These are phyloP conservation scores for Mechanitis mazaeus DNA, from an alignment of 2,888 invertebrate genomes.

Conservation along the genomic window DNA sequence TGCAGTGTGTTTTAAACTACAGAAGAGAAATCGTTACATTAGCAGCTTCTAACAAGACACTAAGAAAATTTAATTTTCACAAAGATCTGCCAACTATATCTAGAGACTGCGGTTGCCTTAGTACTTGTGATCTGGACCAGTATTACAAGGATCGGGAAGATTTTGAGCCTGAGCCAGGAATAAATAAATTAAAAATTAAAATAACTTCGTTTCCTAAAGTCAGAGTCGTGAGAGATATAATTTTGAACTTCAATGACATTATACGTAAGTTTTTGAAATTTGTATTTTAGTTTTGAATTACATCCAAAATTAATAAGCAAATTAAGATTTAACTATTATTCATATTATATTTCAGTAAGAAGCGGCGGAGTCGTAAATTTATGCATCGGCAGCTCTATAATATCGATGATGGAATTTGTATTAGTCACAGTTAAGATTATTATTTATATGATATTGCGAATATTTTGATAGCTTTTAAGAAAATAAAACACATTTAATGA, in stretches of 20 bases:
- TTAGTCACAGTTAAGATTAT: conserved; percentile 32
- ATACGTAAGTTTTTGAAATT: conserved; percentile 71
- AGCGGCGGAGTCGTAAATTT: conserved; percentile 61
- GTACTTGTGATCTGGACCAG: conserved; percentile 55
- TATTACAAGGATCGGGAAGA: conserved; percentile 54
- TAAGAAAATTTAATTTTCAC: conserved; percentile 33
- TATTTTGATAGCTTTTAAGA: neutral
- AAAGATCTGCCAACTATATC: conserved; percentile 46
- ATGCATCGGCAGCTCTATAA: conserved; percentile 61
- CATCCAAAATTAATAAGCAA: no score
- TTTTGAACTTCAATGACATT: conserved; percentile 83
- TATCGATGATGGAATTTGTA: conserved; percentile 57
- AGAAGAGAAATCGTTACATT: conserved; percentile 53
- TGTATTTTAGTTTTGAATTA: neutral
- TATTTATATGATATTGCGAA: conserved; percentile 3
- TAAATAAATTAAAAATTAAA: conserved; percentile 59
- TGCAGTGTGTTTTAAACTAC: conserved; percentile 52
- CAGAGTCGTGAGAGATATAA: conserved; percentile 79
- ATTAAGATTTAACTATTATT: no score
- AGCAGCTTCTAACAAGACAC: conserved; percentile 42
- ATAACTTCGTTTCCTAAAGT: conserved; percentile 82
- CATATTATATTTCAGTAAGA: conserved; percentile 48
- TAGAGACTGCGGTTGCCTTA: conserved; percentile 57
- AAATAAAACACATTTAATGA: neutral
- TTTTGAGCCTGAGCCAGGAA: conserved; percentile 36